These are phyloP conservation scores for Pipa parva DNA, from an alignment of 2,113 vertebrate genomes.

Conservation along the genomic window DNA sequence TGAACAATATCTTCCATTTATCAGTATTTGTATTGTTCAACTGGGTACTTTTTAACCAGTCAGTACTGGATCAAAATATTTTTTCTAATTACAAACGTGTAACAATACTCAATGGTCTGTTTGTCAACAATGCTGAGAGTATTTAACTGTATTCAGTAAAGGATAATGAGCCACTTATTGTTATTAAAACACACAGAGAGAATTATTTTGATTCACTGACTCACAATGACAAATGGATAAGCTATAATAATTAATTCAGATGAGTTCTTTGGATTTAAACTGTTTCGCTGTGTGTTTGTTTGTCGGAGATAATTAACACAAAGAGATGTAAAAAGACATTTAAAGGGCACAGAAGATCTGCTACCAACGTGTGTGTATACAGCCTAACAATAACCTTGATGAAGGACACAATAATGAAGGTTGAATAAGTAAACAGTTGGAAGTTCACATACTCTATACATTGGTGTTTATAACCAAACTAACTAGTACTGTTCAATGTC, in stretches of 20 bases:
- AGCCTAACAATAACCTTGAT: not conserved
- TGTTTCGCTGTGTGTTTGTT: constrained; percentile 18
- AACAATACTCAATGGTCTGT: constrained; percentile 41
- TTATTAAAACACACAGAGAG: constrained; percentile 47
- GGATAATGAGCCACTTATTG: constrained; percentile 45
- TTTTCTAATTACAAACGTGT: constrained; percentile 20
- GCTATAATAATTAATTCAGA: constrained; percentile 28
- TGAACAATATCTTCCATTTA: too few species aligned
- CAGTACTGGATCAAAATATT: not conserved
- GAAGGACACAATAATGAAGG: not conserved
- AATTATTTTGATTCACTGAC: constrained; percentile 48
- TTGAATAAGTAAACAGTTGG: too few species aligned
- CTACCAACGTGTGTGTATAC: not conserved
- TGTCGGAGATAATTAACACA: not conserved
- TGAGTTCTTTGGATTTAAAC: constrained; percentile 4
- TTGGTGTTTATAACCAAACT: too few species aligned
- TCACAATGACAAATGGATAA: constrained; percentile 40
- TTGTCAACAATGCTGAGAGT: constrained; percentile 47
- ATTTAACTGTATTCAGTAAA: constrained; percentile 44
- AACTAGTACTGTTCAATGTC: too few species aligned
- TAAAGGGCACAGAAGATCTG: not conserved
- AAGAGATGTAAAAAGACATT: not conserved
- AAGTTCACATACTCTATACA: too few species aligned
- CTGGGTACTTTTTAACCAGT: not conserved
- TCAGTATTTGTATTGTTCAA: too few species aligned